Percentiles rank a stretch among this genome's conserved stretches.
These are phyloP conservation scores for Mimachlamys varia DNA, from an alignment of 2,888 invertebrate species.

Conservation along the genomic window DNA sequence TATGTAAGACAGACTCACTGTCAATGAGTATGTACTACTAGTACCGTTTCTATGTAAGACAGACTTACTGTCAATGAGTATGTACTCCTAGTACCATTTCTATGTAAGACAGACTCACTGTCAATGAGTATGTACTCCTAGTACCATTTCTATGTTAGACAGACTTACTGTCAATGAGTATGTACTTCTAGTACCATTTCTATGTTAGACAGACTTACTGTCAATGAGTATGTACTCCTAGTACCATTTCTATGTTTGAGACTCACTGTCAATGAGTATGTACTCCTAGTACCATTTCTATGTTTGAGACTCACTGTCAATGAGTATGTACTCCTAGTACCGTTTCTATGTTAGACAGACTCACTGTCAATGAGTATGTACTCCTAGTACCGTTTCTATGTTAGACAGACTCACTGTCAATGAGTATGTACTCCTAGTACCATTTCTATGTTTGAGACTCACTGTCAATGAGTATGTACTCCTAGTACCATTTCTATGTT, in stretches of 20 bases:
- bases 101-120: constrained; percentile 58
- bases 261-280: constrained; percentile 46
- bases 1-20: constrained; percentile 58
- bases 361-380: constrained; percentile 46
- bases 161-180: constrained; percentile 49
- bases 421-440: constrained; percentile 29
- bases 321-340: constrained; percentile 29
- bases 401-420: constrained; percentile 55
- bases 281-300: background rate
- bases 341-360: constrained; percentile 54
- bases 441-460: constrained; percentile 45
- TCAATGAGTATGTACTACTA: constrained; percentile 32
- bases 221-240: constrained; percentile 34
- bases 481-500: constrained; percentile 47
- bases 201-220: constrained; percentile 58
- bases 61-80: constrained; percentile 49
- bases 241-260: constrained; percentile 1
- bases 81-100: background rate
- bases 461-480: constrained; percentile 38
- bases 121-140: constrained; percentile 34
- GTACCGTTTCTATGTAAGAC: constrained; percentile 51
- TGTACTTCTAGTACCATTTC: background rate
- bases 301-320: constrained; percentile 48
- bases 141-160: constrained; percentile 52
- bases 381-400: constrained; percentile 39